Percentiles rank a stretch among this genome's conserved stretches.
These are phyloP conservation scores for Alca torda DNA, from an alignment of 2,797 vertebrate species.

Conservation along the genomic window DNA sequence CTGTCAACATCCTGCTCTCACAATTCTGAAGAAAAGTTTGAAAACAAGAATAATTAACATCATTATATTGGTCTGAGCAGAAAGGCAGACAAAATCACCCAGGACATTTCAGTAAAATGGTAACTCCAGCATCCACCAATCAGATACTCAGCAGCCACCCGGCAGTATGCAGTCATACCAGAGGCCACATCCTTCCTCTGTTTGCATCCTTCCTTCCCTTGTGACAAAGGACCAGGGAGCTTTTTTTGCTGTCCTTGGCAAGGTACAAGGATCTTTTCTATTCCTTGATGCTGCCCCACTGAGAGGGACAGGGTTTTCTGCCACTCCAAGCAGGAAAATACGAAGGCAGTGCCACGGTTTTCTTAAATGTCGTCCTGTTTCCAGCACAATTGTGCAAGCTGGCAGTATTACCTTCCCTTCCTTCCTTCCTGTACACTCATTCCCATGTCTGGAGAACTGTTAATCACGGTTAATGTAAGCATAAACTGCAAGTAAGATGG, in stretches of 20 bases:
- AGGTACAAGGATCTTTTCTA: background rate
- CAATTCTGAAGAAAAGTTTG: background rate
- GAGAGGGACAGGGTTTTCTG: background rate
- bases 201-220: conserved; percentile 5
- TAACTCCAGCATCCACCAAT: background rate
- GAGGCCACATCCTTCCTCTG: background rate
- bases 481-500: background rate
- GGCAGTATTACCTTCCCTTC: conserved; percentile 41
- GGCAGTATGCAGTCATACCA: background rate
- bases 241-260: conserved; percentile 12
- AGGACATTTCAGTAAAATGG: background rate
- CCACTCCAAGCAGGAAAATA: conserved; percentile 14
- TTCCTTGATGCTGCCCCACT: background rate
- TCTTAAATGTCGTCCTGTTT: conserved; percentile 45
- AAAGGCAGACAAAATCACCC: background rate
- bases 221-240: background rate
- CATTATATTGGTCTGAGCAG: background rate
- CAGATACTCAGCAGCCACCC: background rate
- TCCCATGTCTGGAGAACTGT: conserved; percentile 33
- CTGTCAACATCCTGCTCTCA: too few species aligned
- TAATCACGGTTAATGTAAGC: conserved; percentile 28
- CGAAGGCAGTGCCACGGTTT: background rate
- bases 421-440: conserved; percentile 62
- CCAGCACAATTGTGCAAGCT: conserved; percentile 44
- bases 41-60: background rate